Evolutionary conservation across 2,888 invertebrate genomes (phyloP).

Genomic region (Diarsia mendica): DNA sequence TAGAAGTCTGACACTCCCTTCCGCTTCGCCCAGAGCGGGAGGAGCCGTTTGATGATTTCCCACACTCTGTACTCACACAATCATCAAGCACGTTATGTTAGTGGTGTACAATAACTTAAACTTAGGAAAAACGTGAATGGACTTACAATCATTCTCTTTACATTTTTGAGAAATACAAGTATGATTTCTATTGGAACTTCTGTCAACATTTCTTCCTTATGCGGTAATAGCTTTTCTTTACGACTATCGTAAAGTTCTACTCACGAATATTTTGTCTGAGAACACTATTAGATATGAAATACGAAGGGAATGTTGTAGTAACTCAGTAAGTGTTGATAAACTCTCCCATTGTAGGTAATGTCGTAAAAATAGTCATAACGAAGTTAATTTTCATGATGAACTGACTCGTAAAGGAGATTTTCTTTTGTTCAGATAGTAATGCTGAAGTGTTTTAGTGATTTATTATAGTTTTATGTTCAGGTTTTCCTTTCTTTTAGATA

Average conservation of each 20-base stretch:
- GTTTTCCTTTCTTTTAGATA: not conserved
- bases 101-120: not conserved
- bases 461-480: conserved; percentile 21
- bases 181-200: conserved; percentile 20
- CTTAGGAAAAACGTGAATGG: not conserved
- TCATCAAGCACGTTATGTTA: no score
- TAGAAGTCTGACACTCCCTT: no score
- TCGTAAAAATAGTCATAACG: conserved; percentile 55
- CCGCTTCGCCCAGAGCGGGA: no score
- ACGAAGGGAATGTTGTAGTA: conserved; percentile 51
- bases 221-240: conserved; percentile 73
- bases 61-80: no score
- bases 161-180: not conserved
- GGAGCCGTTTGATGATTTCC: no score
- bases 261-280: conserved; percentile 69
- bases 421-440: conserved; percentile 39
- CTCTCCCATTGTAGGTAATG: conserved; percentile 43
- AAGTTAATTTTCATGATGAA: conserved; percentile 56
- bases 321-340: conserved; percentile 64
- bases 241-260: conserved; percentile 73
- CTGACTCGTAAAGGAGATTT: conserved; percentile 35
- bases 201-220: not conserved
- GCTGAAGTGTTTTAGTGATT: conserved; percentile 30
- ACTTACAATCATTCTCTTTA: not conserved
- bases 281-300: conserved; percentile 71